A percentile compares a stretch with the other conserved stretches of the same genome.
Conservation (phyloP, 2,888 invertebrate species). For the Poecilus cupreus region DNA sequence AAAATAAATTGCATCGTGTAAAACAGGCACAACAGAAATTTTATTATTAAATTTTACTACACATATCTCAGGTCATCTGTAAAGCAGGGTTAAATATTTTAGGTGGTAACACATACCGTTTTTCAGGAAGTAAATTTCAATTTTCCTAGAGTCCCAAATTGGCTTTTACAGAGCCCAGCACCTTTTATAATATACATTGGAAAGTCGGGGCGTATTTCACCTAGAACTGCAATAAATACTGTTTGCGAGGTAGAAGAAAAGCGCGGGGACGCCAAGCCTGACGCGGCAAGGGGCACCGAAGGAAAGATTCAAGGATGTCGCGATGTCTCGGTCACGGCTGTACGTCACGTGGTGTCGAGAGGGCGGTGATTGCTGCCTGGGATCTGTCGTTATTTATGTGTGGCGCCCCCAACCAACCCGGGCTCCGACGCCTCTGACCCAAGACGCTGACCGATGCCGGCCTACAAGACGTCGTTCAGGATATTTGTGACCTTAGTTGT, state of each 20-base stretch:
- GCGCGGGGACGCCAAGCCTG: not conserved
- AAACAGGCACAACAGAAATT: too few relatives aligned
- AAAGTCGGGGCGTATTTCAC: not conserved
- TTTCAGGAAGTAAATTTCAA: not conserved
- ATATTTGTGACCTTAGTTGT: not conserved
- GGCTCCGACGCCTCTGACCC: not conserved
- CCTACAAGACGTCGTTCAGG: not conserved
- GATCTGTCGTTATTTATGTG: constrained; percentile 51
- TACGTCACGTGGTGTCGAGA: constrained; percentile 8
- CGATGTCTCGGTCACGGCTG: not conserved
- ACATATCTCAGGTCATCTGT: too few relatives aligned
- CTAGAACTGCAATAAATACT: not conserved
- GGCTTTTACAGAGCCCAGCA: not conserved
- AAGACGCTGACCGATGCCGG: not conserved
- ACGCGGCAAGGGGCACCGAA: not conserved
- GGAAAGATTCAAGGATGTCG: not conserved
- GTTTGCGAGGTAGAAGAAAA: not conserved
- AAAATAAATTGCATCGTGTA: too few relatives aligned
- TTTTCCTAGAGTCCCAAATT: not conserved
- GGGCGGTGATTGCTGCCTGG: constrained; percentile 4
- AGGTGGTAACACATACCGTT: not conserved
- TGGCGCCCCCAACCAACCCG: not conserved
- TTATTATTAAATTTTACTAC: too few relatives aligned
- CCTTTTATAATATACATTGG: not conserved
- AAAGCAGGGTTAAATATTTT: too few relatives aligned